Conservation (phyloP, 1,140 invertebrate species). For the Formica exsecta region DNA sequence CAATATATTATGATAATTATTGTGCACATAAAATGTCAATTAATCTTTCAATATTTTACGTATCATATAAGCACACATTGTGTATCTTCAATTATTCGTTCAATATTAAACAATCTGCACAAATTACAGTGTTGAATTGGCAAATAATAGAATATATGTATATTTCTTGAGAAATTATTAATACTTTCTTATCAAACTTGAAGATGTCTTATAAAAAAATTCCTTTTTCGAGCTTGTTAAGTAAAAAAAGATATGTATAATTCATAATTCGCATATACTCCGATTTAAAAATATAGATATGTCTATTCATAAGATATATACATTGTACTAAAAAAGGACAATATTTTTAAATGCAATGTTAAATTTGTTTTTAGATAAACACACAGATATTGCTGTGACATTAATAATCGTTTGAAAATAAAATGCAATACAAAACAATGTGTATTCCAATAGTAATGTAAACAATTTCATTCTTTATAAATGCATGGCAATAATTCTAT, state of each 20-base stretch:
- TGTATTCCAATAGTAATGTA: background rate
- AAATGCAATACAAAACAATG: background rate
- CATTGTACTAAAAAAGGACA: background rate
- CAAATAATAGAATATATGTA: constrained; percentile 1
- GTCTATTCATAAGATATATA: background rate
- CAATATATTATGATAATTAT: constrained; percentile 11
- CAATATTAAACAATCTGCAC: background rate
- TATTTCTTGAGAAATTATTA: background rate
- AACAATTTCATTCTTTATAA: background rate
- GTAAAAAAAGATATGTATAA: constrained; percentile 5
- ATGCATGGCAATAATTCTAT: constrained; percentile 4
- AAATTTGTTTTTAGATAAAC: background rate
- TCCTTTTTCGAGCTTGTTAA: background rate
- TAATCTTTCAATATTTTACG: constrained; percentile 20
- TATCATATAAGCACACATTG: background rate
- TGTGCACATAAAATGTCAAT: background rate
- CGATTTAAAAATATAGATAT: background rate
- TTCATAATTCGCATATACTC: background rate
- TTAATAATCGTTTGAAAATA: no score
- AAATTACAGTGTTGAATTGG: background rate
- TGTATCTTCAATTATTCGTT: background rate
- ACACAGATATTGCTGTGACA: background rate
- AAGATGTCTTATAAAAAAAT: constrained; percentile 9
- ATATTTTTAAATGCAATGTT: background rate
- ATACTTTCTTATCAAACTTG: background rate